Conservation (phyloP, 2,113 vertebrate species). For the Thinocorus orbignyianus region DNA sequence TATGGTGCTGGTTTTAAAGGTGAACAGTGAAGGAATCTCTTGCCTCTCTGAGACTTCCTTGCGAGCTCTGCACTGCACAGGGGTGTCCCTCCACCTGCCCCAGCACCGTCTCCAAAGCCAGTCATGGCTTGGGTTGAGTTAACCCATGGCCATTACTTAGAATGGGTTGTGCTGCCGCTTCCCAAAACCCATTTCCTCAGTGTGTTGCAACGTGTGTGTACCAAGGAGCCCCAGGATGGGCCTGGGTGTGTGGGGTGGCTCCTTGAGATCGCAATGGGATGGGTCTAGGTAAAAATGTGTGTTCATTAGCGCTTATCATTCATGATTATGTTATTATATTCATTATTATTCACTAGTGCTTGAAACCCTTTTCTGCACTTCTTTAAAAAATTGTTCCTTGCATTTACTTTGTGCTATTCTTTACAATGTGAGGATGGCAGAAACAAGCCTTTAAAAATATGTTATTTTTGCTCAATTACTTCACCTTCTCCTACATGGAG, state of each 20-base stretch:
- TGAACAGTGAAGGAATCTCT: not conserved
- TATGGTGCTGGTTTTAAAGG: not conserved
- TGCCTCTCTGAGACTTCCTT: not conserved
- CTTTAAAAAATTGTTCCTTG: not conserved
- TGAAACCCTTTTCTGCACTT: not conserved
- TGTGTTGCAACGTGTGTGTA: rapidly evolving
- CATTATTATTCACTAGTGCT: not conserved
- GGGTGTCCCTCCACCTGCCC: not conserved
- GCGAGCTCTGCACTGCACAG: not conserved
- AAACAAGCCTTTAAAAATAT: not conserved
- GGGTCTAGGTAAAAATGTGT: not conserved
- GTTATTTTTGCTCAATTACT: not conserved
- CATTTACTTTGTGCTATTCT: not conserved
- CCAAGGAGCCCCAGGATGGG: not conserved
- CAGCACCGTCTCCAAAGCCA: not conserved
- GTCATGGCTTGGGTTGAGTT: not conserved
- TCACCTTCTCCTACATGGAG: not conserved
- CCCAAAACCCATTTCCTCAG: not conserved
- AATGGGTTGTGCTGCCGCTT: not conserved
- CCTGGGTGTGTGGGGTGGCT: not conserved
- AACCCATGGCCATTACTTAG: not conserved
- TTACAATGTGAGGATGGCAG: not conserved
- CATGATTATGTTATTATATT: too few relatives aligned
- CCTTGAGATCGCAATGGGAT: too few relatives aligned
- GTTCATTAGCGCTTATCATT: not conserved